Base-by-base conservation (phyloP, 37 sponge, comb jelly and placozoan species). In the Axinella damicornis region DNA sequence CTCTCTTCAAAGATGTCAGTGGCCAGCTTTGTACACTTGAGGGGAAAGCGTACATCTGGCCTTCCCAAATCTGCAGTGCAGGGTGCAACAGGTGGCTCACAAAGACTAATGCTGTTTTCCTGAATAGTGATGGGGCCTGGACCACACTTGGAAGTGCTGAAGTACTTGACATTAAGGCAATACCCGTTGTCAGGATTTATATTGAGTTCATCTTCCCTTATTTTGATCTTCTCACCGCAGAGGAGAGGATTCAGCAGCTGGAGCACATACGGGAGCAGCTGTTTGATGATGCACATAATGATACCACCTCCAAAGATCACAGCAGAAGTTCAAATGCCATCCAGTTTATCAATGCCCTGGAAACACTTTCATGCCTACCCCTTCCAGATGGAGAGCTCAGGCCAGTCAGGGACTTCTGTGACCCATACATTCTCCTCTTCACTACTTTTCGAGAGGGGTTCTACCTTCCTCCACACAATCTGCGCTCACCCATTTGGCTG, bases 21-120 rank as follows among this genome's bases (percentile, higher is more conserved):
- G 59, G 77, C 6, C 5, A 21, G 2, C 60, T 76, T 31, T 4
- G 2, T 16, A 14, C 58, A 55, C 22, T 76, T 21, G 56, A 53
- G 21, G 61, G 61, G 57, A 76, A 57, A 18, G 30, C 24, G 61
- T 76, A 76, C 32, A 21, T 76, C 14, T 76, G 77, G 77, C 77
- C 77, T 20, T 28, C 33, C 5, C 2, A 2, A 4, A 55, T 76
- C 30, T 76, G 61, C 61, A 53, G 30, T 19, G 61, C 33, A 53
- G 77, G 77, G 12, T 27, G 27, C 56, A 59, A 76, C 33, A 76
- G 56, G 5, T 76, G 77, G 77, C 57, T 56, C 27, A 4, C 16
- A 55, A 24, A 28, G 15, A 30, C 53, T 28, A 36, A 24, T 59
- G n/a, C 22, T 76, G 60, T 76, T 20, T 76, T 76, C 56, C 14